Percentiles rank a stretch among this genome's conserved stretches.
phyloP scores from a whole-genome alignment of 2,888 invertebrate species.

The Apantesis nais region DNA sequence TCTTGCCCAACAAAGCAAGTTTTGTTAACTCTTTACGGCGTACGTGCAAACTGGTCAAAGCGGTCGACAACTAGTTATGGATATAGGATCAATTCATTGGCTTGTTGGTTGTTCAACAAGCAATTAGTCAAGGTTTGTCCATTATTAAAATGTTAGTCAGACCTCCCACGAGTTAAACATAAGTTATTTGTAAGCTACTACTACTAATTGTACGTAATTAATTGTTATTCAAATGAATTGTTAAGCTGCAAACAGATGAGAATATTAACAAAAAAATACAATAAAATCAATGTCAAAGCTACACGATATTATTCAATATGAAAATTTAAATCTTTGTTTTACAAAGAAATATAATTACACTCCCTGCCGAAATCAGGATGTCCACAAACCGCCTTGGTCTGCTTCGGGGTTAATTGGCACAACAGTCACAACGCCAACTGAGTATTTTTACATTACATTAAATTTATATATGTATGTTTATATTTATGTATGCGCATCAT shows the following conservation, averaged over 20 bases:
- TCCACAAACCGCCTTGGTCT: too few species aligned
- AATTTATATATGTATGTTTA: too few species aligned
- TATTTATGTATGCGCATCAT: too few species aligned
- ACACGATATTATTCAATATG: too few species aligned
- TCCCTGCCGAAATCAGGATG: too few species aligned
- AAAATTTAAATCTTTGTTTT: too few species aligned
- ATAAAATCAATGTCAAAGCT: neutral
- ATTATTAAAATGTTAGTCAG: constrained; percentile 3
- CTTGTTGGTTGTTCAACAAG: constrained; percentile 5
- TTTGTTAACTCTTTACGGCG: neutral
- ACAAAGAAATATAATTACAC: too few species aligned
- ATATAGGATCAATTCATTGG: neutral
- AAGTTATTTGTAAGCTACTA: constrained; percentile 1
- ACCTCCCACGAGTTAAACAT: constrained; percentile 1
- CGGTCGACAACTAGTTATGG: neutral
- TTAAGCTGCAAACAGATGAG: neutral
- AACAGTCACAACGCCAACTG: too few species aligned
- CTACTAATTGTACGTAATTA: neutral
- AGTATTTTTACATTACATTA: too few species aligned
- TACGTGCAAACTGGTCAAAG: neutral
- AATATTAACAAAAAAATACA: neutral
- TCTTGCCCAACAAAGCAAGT: neutral
- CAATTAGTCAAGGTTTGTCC: constrained; percentile 6
- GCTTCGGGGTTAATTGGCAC: too few species aligned
- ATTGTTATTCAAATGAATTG: neutral